A percentile compares a stretch with the other conserved stretches of the same genome.
Conservation (phyloP, 2,888 invertebrate genomes). For the Conops quadrifasciatus region DNA sequence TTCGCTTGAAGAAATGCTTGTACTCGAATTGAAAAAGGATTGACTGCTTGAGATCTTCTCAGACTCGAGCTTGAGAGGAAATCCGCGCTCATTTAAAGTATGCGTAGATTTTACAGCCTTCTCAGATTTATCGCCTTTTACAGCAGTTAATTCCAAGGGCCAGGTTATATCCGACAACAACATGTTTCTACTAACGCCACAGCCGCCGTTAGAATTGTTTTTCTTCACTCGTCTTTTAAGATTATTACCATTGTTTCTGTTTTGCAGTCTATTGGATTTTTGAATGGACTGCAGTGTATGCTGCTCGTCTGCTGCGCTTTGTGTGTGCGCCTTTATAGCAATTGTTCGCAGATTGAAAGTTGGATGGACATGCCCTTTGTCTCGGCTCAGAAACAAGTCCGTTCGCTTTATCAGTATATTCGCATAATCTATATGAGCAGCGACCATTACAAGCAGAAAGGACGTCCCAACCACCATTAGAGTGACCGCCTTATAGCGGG, state of each 20-base stretch:
- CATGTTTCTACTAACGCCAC: slow-evolving; percentile 34
- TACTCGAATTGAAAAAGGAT: slow-evolving; percentile 24
- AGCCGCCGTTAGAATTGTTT: slow-evolving; percentile 19
- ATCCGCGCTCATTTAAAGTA: slow-evolving; percentile 33
- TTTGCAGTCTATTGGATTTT: neutral
- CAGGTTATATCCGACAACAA: slow-evolving; percentile 39
- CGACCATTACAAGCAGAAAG: slow-evolving; percentile 73
- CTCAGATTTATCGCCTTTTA: slow-evolving; percentile 14
- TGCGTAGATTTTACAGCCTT: slow-evolving; percentile 15
- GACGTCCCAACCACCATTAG: slow-evolving; percentile 71
- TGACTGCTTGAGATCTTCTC: slow-evolving; percentile 12
- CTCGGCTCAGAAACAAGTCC: slow-evolving; percentile 65
- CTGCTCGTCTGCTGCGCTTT: slow-evolving; percentile 1
- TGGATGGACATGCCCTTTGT: slow-evolving; percentile 69
- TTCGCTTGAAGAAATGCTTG: slow-evolving; percentile 38
- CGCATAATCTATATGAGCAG: slow-evolving; percentile 77
- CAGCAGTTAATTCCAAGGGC: slow-evolving; percentile 31
- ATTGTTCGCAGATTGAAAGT: slow-evolving; percentile 70
- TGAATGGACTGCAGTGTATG: slow-evolving; percentile 3
- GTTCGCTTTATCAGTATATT: slow-evolving; percentile 69
- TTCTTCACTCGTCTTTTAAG: slow-evolving; percentile 43
- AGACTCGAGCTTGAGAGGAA: slow-evolving; percentile 28
- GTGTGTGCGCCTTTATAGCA: slow-evolving; percentile 46
- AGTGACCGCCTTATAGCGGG: slow-evolving; percentile 72
- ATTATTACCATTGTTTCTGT: slow-evolving; percentile 4